Evolutionary conservation across 37 sponge, comb jelly and placozoan species (phyloP).

Genomic region (Eunapius fragilis): DNA sequence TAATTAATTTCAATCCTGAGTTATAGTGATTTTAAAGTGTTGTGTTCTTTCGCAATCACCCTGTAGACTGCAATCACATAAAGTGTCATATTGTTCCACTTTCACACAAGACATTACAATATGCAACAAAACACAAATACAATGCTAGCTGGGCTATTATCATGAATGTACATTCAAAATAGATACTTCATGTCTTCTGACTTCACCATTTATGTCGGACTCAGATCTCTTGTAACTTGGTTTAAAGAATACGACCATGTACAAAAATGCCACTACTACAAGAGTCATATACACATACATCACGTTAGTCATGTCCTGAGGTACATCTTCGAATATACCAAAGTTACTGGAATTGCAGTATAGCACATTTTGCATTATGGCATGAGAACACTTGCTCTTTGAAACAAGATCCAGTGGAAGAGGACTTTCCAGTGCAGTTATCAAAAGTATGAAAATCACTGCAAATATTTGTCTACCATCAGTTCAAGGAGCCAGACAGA

Average conservation of each 20-base stretch:
- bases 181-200: neutral
- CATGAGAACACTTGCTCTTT: constrained; percentile 4
- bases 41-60: no score
- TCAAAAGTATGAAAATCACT: neutral
- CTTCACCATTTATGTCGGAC: constrained; percentile 41
- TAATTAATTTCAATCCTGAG: no score
- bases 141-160: neutral
- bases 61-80: no score
- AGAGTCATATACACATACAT: constrained; percentile 27
- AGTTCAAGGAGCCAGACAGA: no score
- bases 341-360: neutral
- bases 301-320: constrained; percentile 45
- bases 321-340: neutral
- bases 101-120: neutral
- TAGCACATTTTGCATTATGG: neutral
- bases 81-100: no score
- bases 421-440: neutral
- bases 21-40: no score
- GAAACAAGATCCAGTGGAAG: constrained; percentile 3
- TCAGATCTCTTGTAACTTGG: constrained; percentile 65
- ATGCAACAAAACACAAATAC: neutral
- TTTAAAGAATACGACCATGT: constrained; percentile 47
- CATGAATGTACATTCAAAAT: neutral
- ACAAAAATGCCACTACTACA: constrained; percentile 12
- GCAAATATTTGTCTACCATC: neutral